phyloP scores from a whole-genome alignment of 1,140 invertebrate genomes.

The Pseudomyrmex pallidus region DNA sequence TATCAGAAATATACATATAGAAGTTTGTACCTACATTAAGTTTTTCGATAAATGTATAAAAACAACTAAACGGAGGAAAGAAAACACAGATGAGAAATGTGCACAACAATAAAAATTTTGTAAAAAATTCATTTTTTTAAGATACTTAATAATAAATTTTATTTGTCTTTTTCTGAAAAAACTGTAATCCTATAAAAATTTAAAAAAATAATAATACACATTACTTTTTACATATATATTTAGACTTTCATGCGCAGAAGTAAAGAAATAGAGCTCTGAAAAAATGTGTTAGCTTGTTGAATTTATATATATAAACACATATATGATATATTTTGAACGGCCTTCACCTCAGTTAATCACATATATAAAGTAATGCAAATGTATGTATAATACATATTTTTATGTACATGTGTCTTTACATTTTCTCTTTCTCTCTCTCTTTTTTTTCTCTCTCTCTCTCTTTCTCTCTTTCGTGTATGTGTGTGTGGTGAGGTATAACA shows the following conservation, averaged over 20 bases:
- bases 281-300: not conserved
- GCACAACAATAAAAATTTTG: slow-evolving; percentile 26
- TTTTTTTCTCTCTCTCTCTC: too few species aligned
- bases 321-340: slow-evolving; percentile 36
- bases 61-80: slow-evolving; percentile 21
- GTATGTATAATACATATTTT: slow-evolving; percentile 8
- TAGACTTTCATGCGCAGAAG: slow-evolving; percentile 50
- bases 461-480: too few species aligned
- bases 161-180: slow-evolving; percentile 14
- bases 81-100: slow-evolving; percentile 19
- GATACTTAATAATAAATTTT: slow-evolving; percentile 40
- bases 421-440: too few species aligned
- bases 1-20: not conserved
- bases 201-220: slow-evolving; percentile 49
- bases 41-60: not conserved
- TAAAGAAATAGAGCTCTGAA: slow-evolving; percentile 35
- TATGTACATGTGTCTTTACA: slow-evolving; percentile 7
- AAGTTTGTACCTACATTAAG: too few species aligned
- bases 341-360: slow-evolving; percentile 9
- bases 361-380: slow-evolving; percentile 34
- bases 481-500: too few species aligned
- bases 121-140: slow-evolving; percentile 28
- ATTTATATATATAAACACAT: slow-evolving; percentile 22
- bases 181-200: slow-evolving; percentile 45
- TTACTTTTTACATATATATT: slow-evolving; percentile 31